Evolutionary conservation across 2,113 vertebrate species (phyloP), one percentile per base, ranked within the genome.

Genomic region (Peucedramus taeniatus): DNA sequence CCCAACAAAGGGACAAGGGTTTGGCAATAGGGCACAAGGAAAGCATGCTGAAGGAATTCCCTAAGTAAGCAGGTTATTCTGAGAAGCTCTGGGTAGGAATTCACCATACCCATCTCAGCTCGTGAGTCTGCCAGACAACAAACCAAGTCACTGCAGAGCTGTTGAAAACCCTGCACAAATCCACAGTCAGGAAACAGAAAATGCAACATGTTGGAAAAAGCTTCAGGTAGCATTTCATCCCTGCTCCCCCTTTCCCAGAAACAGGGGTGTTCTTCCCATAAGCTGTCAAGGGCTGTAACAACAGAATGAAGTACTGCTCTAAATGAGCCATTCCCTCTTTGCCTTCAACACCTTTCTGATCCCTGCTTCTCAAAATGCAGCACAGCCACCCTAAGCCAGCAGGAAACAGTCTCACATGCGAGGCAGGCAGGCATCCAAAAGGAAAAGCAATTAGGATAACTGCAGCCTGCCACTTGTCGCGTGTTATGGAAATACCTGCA

Each of bases 391-490:
- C 54, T 8, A 14, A 69, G 16, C 49, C 26, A 53, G 37, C 70
- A 90, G 79, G 74, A 68, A 85, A 76, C 0, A 0, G 50, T 15
- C 69, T 82, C 72, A n/a, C 9, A 7, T 0, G 0, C 26, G 49
- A 76, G 57, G 78, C 69, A 79, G 81, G 65, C 83, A 84, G 51
- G 33, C 57, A 83, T 20, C 78, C 96, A 71, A 57, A 65, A 65
- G 50, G 53, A 85, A 83, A 82, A 77, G 45, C 11, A 13, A 80
- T 60, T 19, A 40, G 49, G 51, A 30, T 47, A 78, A 89, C 65
- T 4, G 56, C 54, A 64, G 51, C 47, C 56, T 31, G 53, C 39
- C 5, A 35, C 30, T 6, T 0, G 0, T 45, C 4, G 0, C 0
- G 1, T 47, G 87, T 81, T 54, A 75, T 39, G 47, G 84, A 84